Conservation (phyloP, 2,888 invertebrate genomes). For the Spilarctia lutea region DNA sequence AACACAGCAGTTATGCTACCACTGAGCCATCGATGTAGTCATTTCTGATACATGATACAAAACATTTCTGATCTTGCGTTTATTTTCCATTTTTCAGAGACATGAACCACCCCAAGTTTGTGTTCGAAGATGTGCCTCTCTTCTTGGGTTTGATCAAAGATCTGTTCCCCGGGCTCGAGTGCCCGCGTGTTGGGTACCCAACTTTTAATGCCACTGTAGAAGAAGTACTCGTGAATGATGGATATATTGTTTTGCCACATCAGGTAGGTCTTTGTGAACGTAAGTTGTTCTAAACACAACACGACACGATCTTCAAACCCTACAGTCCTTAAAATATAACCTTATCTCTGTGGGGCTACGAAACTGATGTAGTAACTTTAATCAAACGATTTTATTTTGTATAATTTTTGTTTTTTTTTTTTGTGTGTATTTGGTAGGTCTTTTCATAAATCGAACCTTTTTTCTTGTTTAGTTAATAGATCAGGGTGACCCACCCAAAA, state of each 20-base stretch:
- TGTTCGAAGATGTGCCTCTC: constrained; percentile 95
- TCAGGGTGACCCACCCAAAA: too few species aligned
- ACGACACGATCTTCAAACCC: not conserved
- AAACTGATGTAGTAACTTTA: too few species aligned
- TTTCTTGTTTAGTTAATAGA: too few species aligned
- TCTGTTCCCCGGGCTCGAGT: constrained; percentile 96
- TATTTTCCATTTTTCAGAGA: constrained; percentile 84
- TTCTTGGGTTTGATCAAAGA: constrained; percentile 96
- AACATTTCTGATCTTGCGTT: too few species aligned
- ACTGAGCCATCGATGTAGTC: too few species aligned
- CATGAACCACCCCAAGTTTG: constrained; percentile 97
- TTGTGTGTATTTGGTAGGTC: too few species aligned
- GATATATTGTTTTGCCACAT: constrained; percentile 87
- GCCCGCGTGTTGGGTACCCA: constrained; percentile 95
- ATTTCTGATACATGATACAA: too few species aligned
- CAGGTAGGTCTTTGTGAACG: constrained; percentile 60
- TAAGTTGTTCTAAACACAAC: not conserved
- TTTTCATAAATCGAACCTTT: too few species aligned
- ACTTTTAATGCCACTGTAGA: constrained; percentile 94
- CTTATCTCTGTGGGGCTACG: too few species aligned
- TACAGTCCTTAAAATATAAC: not conserved
- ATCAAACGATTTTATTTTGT: too few species aligned
- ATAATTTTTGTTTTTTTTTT: too few species aligned
- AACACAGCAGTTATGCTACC: too few species aligned
- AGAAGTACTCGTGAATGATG: constrained; percentile 88